phyloP scores from a whole-genome alignment of 1,140 invertebrate genomes.

The Drosophila miranda region DNA sequence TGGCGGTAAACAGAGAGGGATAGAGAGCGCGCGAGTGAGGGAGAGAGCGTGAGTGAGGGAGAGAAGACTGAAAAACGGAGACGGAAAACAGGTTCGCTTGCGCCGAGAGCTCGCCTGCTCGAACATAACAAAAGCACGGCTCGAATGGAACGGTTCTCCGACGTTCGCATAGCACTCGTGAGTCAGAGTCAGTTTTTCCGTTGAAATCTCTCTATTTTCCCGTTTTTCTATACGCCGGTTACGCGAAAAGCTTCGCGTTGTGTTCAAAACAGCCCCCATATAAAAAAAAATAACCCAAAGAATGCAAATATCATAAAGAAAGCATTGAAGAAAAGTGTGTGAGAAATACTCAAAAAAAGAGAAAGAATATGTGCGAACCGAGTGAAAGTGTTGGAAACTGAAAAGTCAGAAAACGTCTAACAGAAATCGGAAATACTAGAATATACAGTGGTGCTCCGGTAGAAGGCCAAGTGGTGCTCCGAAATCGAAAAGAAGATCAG shows the following conservation, averaged over 20 bases:
- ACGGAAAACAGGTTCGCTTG: conserved; percentile 75
- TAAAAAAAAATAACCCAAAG: conserved; percentile 8
- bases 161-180: conserved; percentile 58
- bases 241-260: conserved; percentile 30
- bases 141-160: conserved; percentile 76
- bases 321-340: conserved; percentile 10
- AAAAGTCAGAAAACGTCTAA: conserved; percentile 1
- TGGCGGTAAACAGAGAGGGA: conserved; percentile 50
- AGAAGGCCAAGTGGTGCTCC: too few relatives aligned
- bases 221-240: conserved; percentile 32
- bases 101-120: conserved; percentile 55
- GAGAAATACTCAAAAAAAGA: conserved; percentile 9
- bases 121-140: conserved; percentile 81
- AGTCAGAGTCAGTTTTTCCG: conserved; percentile 10
- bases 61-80: conserved; percentile 20
- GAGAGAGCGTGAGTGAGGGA: conserved; percentile 2
- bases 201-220: conserved; percentile 4
- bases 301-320: conserved; percentile 8
- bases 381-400: conserved; percentile 35
- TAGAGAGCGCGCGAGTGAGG: conserved; percentile 14
- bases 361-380: conserved; percentile 37
- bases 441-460: neutral
- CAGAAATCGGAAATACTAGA: neutral
- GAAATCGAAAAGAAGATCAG: too few relatives aligned
- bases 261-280: conserved; percentile 3